Percentiles rank a stretch among this genome's conserved stretches.
Conservation (phyloP, 2,113 vertebrate genomes). For the Nothocercus julius region DNA sequence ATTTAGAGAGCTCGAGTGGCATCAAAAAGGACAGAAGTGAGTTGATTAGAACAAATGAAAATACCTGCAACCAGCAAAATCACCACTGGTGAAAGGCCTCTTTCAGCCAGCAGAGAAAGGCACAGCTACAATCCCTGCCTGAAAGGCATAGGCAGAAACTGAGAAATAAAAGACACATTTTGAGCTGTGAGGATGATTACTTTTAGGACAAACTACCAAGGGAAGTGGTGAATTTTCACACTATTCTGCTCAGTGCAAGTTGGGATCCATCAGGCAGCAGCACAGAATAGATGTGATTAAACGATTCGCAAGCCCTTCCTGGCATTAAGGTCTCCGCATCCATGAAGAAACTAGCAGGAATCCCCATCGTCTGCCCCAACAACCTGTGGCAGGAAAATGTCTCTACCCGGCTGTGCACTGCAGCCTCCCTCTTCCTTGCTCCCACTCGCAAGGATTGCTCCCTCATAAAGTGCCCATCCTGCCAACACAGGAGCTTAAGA, state of each 20-base stretch:
- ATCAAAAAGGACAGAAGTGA: background rate
- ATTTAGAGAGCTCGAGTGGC: background rate
- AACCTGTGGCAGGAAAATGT: background rate
- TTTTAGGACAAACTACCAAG: constrained; percentile 15
- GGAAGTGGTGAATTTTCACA: constrained; percentile 12
- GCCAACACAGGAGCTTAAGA: constrained; percentile 59
- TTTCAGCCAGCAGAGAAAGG: constrained; percentile 43
- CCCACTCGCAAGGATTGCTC: background rate
- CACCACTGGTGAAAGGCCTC: constrained; percentile 28
- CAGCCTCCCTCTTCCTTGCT: background rate
- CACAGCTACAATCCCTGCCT: background rate
- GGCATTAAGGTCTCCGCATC: background rate
- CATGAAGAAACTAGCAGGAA: background rate
- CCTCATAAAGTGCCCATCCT: constrained; percentile 44
- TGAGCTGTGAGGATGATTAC: background rate
- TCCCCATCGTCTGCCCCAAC: background rate
- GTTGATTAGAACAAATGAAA: background rate
- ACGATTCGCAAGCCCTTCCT: background rate
- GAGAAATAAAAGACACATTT: constrained; percentile 41
- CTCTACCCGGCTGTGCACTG: background rate
- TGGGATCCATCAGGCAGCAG: background rate
- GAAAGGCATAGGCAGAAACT: constrained; percentile 15
- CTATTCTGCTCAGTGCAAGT: background rate
- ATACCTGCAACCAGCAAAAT: background rate
- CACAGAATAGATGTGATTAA: background rate